Percentiles rank a stretch among this genome's conserved stretches.
Evolutionary conservation across 2,113 vertebrate species (phyloP).

Genomic region (Trematocara macrostoma): DNA sequence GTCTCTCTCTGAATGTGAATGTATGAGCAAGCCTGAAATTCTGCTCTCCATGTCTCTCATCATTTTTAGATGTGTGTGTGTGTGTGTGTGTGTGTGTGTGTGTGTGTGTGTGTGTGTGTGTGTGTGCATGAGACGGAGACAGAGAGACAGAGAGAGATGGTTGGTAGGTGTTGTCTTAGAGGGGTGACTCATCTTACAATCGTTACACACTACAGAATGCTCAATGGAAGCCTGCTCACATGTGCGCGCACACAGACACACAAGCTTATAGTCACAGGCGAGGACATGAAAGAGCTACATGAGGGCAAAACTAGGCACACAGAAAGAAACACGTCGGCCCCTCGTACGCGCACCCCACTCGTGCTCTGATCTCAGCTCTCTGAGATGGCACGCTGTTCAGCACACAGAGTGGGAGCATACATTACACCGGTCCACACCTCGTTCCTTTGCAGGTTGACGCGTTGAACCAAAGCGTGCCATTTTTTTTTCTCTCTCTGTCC

Average conservation of each 20-base stretch:
- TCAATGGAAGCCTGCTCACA: slow-evolving; percentile 10
- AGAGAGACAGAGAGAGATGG: not conserved
- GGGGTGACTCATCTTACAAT: slow-evolving; percentile 57
- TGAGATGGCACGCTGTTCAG: not conserved
- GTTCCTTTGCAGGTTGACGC: not conserved
- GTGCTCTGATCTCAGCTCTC: not conserved
- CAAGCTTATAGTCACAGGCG: not conserved
- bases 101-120: not conserved
- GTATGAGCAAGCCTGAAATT: not conserved
- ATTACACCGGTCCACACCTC: not conserved
- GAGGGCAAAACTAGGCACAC: not conserved
- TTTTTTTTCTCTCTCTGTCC: not conserved
- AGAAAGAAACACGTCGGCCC: not conserved
- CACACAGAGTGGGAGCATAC: slow-evolving; percentile 9
- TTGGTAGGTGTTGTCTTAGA: slow-evolving; percentile 41
- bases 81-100: not conserved
- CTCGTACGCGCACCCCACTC: not conserved
- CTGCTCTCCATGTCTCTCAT: not conserved
- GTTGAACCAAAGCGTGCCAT: not conserved
- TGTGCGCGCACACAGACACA: not conserved
- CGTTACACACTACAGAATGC: not conserved
- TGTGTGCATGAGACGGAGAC: not conserved
- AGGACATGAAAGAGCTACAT: not conserved
- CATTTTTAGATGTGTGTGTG: not conserved
- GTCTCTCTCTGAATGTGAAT: not conserved